Percentiles rank a stretch among this genome's conserved stretches.
phyloP scores from a whole-genome alignment of 2,888 invertebrate genomes.

The Phania funesta region DNA sequence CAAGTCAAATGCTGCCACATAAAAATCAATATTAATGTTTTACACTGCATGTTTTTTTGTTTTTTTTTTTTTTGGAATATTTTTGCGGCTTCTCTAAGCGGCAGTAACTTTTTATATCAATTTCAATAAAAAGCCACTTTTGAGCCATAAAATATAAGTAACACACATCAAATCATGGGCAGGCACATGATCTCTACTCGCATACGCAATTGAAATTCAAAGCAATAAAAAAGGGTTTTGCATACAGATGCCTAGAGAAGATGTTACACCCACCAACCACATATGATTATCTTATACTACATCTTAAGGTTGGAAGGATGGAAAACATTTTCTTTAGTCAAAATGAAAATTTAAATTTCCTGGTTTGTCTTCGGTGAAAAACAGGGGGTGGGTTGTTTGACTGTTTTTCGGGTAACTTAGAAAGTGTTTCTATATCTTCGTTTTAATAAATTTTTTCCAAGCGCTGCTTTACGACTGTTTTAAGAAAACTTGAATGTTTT shows the following conservation, averaged over 20 bases:
- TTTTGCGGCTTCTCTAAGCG: neutral
- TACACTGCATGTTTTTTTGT: neutral
- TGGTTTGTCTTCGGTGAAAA: neutral
- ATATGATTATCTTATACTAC: constrained; percentile 39
- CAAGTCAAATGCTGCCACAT: constrained; percentile 45
- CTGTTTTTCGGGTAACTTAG: neutral
- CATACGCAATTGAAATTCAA: neutral
- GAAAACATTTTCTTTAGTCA: neutral
- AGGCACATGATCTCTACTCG: neutral
- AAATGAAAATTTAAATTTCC: constrained; percentile 25
- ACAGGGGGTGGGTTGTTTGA: constrained; percentile 12
- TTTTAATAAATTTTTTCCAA: constrained; percentile 67
- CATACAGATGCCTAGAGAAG: constrained; percentile 5
- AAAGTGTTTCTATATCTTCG: neutral
- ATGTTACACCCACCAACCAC: constrained; percentile 52
- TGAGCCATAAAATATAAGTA: constrained; percentile 68
- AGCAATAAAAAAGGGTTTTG: constrained; percentile 41
- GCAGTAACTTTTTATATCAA: constrained; percentile 74
- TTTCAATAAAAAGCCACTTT: constrained; percentile 80
- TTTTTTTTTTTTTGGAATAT: neutral
- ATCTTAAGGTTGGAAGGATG: neutral
- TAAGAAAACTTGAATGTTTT: constrained; percentile 45
- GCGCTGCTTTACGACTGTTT: constrained; percentile 64
- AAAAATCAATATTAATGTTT: constrained; percentile 67
- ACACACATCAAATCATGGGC: constrained; percentile 73